Evolutionary conservation across 2,797 vertebrate species (phyloP).

Genomic region (Calcarius lapponicus): DNA sequence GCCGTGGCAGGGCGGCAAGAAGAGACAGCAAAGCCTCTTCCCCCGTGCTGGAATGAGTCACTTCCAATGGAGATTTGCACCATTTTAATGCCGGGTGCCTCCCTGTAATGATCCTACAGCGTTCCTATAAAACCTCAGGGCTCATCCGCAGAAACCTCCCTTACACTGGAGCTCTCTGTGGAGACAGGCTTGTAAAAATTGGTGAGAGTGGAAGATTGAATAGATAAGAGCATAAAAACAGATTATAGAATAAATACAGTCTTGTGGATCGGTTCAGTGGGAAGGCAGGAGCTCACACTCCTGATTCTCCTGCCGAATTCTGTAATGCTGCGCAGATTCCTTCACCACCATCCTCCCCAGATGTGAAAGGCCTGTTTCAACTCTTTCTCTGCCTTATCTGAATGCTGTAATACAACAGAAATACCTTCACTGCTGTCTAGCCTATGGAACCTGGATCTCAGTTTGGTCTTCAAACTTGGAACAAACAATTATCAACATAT

Average conservation of each 20-base stretch:
- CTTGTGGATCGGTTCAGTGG: not conserved
- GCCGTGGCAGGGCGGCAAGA: not conserved
- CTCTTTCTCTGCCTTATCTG: not conserved
- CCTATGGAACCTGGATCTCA: not conserved
- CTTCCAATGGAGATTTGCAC: not conserved
- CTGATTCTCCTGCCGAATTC: not conserved
- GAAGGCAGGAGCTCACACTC: not conserved
- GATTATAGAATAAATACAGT: slow-evolving; percentile 15
- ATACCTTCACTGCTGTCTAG: not conserved
- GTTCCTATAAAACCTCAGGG: slow-evolving; percentile 30
- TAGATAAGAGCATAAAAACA: slow-evolving; percentile 41
- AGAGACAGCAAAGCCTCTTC: not conserved
- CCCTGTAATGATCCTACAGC: not conserved
- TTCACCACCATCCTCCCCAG: not conserved
- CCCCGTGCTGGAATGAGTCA: not conserved
- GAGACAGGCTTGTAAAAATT: slow-evolving; percentile 18
- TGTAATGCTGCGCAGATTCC: not conserved
- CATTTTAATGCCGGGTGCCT: not conserved
- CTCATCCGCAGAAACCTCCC: slow-evolving; percentile 1
- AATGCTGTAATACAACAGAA: not conserved
- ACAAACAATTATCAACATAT: not conserved
- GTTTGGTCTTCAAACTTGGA: not conserved
- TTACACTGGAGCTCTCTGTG: not conserved
- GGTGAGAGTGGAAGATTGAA: slow-evolving; percentile 38
- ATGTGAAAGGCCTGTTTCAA: not conserved